phyloP scores from a whole-genome alignment of 2,113 vertebrate genomes.

The Lophotis ruficrista region DNA sequence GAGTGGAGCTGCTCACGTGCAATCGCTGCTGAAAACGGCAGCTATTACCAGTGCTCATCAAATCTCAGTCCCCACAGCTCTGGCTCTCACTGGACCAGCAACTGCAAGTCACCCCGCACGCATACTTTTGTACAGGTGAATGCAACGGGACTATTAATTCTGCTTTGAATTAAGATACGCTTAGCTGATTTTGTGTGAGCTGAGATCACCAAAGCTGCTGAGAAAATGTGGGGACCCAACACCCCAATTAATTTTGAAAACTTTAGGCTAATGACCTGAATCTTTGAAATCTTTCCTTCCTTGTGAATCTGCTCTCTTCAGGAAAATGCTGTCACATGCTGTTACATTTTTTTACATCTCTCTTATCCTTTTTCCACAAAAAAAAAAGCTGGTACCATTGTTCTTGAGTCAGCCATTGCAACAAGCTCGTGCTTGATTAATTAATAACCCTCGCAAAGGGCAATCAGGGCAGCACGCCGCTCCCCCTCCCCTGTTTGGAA shows the following conservation, averaged over 20 bases:
- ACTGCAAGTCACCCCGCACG: neutral
- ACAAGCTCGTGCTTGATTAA: constrained; percentile 59
- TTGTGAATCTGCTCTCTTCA: neutral
- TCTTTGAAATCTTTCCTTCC: neutral
- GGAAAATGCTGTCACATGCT: neutral
- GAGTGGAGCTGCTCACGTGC: neutral
- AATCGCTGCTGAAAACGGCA: neutral
- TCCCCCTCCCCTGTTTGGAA: constrained; percentile 53
- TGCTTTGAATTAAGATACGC: neutral
- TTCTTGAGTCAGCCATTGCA: constrained; percentile 27
- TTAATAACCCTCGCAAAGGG: constrained; percentile 54
- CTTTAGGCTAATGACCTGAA: neutral
- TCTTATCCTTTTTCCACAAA: neutral
- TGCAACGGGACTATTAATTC: neutral
- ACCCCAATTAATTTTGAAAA: neutral
- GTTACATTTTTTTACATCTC: neutral
- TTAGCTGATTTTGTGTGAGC: neutral
- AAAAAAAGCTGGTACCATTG: neutral
- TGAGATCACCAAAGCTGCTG: neutral
- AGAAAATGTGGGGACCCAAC: neutral
- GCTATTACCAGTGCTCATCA: neutral
- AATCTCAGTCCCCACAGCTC: neutral
- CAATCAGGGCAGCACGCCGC: constrained; percentile 18
- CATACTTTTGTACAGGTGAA: neutral
- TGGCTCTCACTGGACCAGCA: neutral